Conservation (phyloP, 2,888 invertebrate genomes). For the Lithophane socia region DNA sequence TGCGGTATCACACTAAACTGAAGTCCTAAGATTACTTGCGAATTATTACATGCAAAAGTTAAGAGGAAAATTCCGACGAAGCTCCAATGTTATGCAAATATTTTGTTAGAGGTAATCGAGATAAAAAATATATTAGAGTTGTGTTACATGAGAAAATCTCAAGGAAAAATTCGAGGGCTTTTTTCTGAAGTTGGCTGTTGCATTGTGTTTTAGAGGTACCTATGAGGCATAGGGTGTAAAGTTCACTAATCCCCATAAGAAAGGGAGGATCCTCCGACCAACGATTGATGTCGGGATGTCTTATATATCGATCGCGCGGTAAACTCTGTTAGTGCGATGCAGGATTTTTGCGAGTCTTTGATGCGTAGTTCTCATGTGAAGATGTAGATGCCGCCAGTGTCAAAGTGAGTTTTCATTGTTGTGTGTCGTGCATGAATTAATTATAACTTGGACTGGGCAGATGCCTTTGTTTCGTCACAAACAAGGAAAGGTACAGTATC, state of each 20-base stretch:
- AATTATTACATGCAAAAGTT: slow-evolving; percentile 37
- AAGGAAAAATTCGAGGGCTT: neutral
- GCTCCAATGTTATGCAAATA: slow-evolving; percentile 25
- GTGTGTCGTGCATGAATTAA: neutral
- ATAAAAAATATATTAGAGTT: slow-evolving; percentile 1
- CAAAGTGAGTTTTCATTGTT: neutral
- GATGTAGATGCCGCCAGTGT: too few species aligned
- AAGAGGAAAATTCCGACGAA: slow-evolving; percentile 19
- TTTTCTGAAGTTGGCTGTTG: neutral
- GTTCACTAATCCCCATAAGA: too few species aligned
- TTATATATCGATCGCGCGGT: too few species aligned
- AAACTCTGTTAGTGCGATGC: too few species aligned
- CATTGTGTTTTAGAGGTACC: neutral
- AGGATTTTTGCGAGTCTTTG: too few species aligned
- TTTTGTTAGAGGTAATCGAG: slow-evolving; percentile 14
- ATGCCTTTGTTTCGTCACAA: neutral
- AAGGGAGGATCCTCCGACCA: too few species aligned
- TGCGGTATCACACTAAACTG: slow-evolving; percentile 18
- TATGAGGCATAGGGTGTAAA: too few species aligned
- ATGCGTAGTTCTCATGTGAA: too few species aligned
- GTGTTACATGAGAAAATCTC: neutral
- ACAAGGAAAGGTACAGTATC: too few species aligned
- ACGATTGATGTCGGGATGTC: too few species aligned
- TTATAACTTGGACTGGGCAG: too few species aligned
- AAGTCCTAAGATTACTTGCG: slow-evolving; percentile 25